Conservation (phyloP, 2,888 invertebrate genomes). For the Chalcosyrphus nemorum region DNA sequence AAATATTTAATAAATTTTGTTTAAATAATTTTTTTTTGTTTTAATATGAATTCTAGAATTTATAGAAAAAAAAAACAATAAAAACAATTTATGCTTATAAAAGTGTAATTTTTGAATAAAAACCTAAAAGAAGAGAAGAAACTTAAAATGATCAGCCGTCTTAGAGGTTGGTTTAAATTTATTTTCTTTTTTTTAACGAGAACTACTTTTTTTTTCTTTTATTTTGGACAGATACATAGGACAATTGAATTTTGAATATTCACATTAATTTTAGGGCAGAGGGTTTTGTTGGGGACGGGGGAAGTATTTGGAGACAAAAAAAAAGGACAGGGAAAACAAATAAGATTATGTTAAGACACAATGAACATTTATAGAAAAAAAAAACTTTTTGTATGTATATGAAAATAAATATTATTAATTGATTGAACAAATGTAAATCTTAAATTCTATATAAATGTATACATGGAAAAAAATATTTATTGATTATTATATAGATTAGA, state of each 20-base stretch:
- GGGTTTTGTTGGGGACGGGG: constrained; percentile 5
- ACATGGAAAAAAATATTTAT: constrained; percentile 41
- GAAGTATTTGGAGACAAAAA: constrained; percentile 15
- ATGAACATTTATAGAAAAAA: constrained; percentile 60
- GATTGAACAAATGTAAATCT: constrained; percentile 58
- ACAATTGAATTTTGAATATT: constrained; percentile 56
- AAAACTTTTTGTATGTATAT: constrained; percentile 21
- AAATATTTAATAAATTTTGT: constrained; percentile 14
- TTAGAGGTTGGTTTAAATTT: background rate
- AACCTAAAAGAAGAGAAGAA: background rate
- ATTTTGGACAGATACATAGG: background rate
- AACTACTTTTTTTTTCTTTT: background rate
- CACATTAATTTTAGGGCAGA: constrained; percentile 15
- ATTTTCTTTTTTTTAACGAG: background rate
- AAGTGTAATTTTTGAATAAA: constrained; percentile 58
- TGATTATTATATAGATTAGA: constrained; percentile 68
- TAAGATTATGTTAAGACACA: constrained; percentile 67
- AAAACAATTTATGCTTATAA: constrained; percentile 16
- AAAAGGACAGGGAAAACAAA: constrained; percentile 56
- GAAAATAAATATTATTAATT: constrained; percentile 56
- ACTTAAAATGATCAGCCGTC: background rate
- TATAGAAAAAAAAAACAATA: constrained; percentile 1
- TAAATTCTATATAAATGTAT: constrained; percentile 50
- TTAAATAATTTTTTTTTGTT: background rate
- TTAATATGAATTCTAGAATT: background rate